phyloP scores from a whole-genome alignment of 2,113 vertebrate genomes.

The Seriola aureovittata region DNA sequence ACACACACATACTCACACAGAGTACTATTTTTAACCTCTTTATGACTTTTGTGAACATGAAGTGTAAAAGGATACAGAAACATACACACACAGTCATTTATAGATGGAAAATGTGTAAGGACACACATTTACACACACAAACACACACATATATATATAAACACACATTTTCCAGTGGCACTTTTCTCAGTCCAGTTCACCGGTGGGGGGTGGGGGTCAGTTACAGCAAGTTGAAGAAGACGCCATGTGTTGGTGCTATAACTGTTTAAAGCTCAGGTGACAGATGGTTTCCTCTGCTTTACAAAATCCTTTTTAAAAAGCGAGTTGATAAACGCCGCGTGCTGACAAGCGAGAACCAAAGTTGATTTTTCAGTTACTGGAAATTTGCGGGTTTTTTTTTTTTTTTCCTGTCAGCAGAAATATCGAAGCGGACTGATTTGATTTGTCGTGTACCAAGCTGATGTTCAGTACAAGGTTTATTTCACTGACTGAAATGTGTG shows the following conservation, averaged over 20 bases:
- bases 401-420: conserved; percentile 2
- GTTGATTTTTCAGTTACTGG: neutral
- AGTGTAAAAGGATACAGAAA: conserved; percentile 44
- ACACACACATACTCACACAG: conserved; percentile 33
- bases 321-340: neutral
- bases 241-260: conserved; percentile 3
- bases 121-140: conserved; percentile 26
- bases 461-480: neutral
- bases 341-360: neutral
- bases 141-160: neutral
- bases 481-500: neutral
- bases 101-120: conserved; percentile 60
- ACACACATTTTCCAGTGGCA: conserved; percentile 34
- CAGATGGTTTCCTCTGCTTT: conserved; percentile 26
- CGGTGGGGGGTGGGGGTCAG: neutral
- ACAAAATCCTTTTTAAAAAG: neutral
- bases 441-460: conserved; percentile 6
- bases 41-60: conserved; percentile 58
- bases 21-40: conserved; percentile 59
- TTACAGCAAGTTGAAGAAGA: neutral
- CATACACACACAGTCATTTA: conserved; percentile 44
- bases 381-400: neutral
- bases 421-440: neutral
- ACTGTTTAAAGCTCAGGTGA: conserved; percentile 6
- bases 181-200: conserved; percentile 13